phyloP scores from a whole-genome alignment of 2,113 vertebrate species.

The Salvator merianae region DNA sequence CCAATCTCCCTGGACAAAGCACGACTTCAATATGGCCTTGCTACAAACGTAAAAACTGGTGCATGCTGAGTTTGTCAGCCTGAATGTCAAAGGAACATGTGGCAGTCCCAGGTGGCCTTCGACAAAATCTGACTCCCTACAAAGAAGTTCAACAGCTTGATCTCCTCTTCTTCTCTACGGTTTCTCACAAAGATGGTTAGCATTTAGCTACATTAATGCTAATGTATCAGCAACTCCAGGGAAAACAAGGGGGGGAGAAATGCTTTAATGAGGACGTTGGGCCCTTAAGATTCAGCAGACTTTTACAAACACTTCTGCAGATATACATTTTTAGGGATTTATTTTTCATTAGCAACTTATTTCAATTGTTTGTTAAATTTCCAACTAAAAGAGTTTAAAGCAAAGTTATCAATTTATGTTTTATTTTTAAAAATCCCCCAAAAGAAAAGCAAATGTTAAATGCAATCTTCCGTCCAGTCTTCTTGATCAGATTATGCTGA shows the following conservation, averaged over 20 bases:
- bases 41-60: neutral
- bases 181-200: neutral
- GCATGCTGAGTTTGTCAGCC: fast-evolving
- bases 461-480: neutral
- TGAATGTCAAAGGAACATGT: constrained; percentile 14
- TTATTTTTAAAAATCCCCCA: neutral
- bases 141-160: neutral
- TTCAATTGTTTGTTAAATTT: neutral
- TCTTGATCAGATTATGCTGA: too few relatives aligned
- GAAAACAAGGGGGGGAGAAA: neutral
- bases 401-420: neutral
- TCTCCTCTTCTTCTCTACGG: neutral
- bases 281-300: neutral
- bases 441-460: neutral
- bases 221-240: neutral
- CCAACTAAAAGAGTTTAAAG: neutral
- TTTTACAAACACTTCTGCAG: neutral
- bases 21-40: neutral
- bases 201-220: neutral
- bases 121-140: constrained; percentile 15
- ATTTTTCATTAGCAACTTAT: neutral
- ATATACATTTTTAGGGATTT: neutral
- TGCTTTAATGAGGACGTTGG: neutral
- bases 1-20: neutral
- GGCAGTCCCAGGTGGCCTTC: neutral